These are phyloP conservation scores for Momotus momota DNA, from an alignment of 2,797 vertebrate genomes.

Conservation along the genomic window DNA sequence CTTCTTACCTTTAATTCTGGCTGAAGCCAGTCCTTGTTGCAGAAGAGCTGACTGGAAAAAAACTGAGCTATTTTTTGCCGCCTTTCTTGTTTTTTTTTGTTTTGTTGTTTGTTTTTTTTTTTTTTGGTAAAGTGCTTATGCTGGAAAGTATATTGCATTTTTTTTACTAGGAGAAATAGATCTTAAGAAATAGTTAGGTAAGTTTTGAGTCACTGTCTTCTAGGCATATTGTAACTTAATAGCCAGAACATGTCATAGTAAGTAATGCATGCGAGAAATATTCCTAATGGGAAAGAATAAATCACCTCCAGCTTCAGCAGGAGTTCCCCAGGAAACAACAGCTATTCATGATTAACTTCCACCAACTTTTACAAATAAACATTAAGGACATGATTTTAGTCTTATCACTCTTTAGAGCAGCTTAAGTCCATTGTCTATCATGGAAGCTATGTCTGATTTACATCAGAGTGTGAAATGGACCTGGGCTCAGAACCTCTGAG, in stretches of 20 bases:
- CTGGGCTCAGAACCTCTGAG: not conserved
- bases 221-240: not conserved
- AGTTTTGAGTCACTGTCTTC: not conserved
- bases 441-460: not conserved
- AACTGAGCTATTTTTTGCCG: not conserved
- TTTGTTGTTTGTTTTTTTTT: not conserved
- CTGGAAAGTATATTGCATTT: not conserved
- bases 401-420: not conserved
- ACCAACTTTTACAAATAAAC: not conserved
- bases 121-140: not conserved
- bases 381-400: not conserved
- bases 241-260: not conserved
- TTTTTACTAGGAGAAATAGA: not conserved
- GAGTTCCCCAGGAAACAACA: not conserved
- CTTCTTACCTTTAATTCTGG: slow-evolving; percentile 1
- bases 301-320: not conserved
- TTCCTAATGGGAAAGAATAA: not conserved
- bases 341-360: not conserved
- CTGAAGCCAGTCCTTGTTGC: not conserved
- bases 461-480: not conserved
- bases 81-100: not conserved
- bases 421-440: not conserved
- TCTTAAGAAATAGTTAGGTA: not conserved
- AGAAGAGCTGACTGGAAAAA: not conserved
- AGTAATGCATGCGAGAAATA: not conserved